Evolutionary conservation across 2,113 vertebrate species (phyloP), one percentile per base, ranked within the genome.

Genomic region (Rutilus rutilus): DNA sequence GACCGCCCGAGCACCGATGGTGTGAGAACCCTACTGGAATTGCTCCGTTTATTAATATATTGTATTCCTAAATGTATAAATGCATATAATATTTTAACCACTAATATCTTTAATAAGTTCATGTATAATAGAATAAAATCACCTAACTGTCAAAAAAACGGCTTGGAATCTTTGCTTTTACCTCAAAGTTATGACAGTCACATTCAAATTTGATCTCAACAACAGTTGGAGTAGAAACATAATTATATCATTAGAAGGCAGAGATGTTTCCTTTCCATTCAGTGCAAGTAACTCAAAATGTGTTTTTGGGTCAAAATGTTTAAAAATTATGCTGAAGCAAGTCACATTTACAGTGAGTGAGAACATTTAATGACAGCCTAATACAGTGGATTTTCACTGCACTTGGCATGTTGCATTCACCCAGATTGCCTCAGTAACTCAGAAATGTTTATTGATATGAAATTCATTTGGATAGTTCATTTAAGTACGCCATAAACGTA

Each of bases 371-470:
- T 27, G 25, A 64, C 23, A 47, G 10, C 36, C 65, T 69, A 36
- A 21, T 71, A 23, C 67, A 39, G 19, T 39, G 67, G 67, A 71
- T 11, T 39, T 71, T 23, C 9, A 23, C 19, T 17, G 23, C n/a
- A 25, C n/a, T 74, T 74, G 71, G 23, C 71, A 74, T 74, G 12
- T 14, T 47, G 71, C 71, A 15, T 74, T 47, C 42, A 74, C 3
- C 71, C 42, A 47, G 39, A 74, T 47, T 75, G 39, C 23, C 71
- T 75, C 45, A 23, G 67, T 19, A n/a, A 71, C 67, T 71, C 65
- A 10, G 30, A 69, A 36, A 69, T 36, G 36, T 75, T 47, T 25
- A 75, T 47, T 25, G n/a, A 75, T 47, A 75, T 27, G 11, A 47
- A 75, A 50, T 75, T 7, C 12, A 73, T 73, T 73, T 45, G 69